Base-by-base conservation (phyloP, 1,140 invertebrate species). In the Drosophila sulfurigaster region DNA sequence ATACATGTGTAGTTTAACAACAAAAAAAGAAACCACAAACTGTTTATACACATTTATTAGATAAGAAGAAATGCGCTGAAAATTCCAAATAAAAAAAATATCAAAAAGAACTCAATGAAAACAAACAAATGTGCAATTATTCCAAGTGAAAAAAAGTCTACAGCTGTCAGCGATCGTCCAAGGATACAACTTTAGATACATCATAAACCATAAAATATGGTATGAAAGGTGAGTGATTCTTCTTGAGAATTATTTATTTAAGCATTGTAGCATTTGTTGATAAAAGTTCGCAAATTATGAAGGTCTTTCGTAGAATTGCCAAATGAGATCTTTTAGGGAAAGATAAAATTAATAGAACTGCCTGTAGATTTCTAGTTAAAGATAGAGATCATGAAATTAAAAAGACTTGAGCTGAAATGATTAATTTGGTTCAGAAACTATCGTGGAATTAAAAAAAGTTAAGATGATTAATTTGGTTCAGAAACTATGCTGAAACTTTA, bases 181-280 rank as follows among this genome's bases (percentile, higher is more conserved):
- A 45, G 49, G 57, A 74, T 74, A 62, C 6, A 62, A 32, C 58
- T 62, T 45, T 32, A 54, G 15, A 51, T 58, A 71, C 25, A 65
- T 28, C 20, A 57, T 57, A 20, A 16, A 57, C 35, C 7, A 41
- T 20, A 5, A 45, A 69, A 69, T 62, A 68, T 74, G 65, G 20
- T 38, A 38, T 68, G 30, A 74, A 62, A 62, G 65, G 71, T 74
- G 65, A 74, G 71, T 74, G 49, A 25, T 25, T 25, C 16, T 15
- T 32, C 35, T 15, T 20, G 5, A 43, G 15, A 57, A 57, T 41
- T 20, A 20, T 20, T 38, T 20, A 41, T 20, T 16, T 20, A 13
- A 6, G 15, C 15, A 46, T 16, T 46, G 45, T 46, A 41, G 38
- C 38, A 41, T 41, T 41, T 41, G 38, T 41, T 11, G 38, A 32